Percentiles rank a stretch among this genome's conserved stretches.
These are phyloP conservation scores for Lagopus muta DNA, from an alignment of 2,113 vertebrate genomes.

Conservation along the genomic window DNA sequence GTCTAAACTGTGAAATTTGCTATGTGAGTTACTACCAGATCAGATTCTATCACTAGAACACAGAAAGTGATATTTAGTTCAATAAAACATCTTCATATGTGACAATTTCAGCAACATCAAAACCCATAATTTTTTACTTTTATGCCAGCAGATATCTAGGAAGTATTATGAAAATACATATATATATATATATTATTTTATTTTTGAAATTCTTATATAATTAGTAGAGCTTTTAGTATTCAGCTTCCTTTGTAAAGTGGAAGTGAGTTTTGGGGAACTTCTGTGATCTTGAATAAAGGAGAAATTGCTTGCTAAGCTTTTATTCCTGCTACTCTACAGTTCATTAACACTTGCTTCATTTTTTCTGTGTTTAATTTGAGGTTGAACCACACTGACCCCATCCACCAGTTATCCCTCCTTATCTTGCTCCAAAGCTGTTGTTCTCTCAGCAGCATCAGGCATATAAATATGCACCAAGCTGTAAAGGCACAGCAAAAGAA, in stretches of 20 bases:
- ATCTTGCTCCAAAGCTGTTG: not conserved
- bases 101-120: not conserved
- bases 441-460: not conserved
- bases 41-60: not conserved
- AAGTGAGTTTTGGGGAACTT: not conserved
- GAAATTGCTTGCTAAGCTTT: not conserved
- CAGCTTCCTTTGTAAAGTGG: not conserved
- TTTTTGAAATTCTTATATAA: not conserved
- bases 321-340: not conserved
- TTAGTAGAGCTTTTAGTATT: not conserved
- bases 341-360: not conserved
- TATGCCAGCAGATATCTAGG: not conserved
- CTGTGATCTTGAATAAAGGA: not conserved
- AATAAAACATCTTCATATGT: not conserved
- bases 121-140: not conserved
- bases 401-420: not conserved
- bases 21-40: not conserved
- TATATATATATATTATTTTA: no score
- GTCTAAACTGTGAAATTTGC: not conserved
- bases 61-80: not conserved
- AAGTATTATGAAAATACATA: not conserved
- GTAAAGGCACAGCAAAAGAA: not conserved
- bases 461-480: not conserved
- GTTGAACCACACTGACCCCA: not conserved
- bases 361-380: not conserved